Evolutionary conservation across 2,797 vertebrate species (phyloP).

Genomic region (Parotocinclus haroldoi): DNA sequence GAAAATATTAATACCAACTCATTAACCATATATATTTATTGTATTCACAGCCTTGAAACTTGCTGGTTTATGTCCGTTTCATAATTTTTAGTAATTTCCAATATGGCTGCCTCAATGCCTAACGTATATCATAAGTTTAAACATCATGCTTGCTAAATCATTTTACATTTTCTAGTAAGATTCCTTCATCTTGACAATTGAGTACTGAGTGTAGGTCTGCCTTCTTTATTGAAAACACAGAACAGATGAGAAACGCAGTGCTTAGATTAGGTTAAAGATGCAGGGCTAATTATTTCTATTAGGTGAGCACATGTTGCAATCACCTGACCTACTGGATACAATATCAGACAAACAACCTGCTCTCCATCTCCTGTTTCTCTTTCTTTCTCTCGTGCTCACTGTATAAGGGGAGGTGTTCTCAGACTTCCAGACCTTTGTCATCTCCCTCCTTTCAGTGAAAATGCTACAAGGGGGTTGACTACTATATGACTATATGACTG

Average conservation of each 20-base stretch:
- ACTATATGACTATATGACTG: conserved; percentile 43
- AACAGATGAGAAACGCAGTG: conserved; percentile 21
- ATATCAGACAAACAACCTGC: conserved; percentile 50
- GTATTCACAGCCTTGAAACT: too few species aligned
- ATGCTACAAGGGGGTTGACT: conserved; percentile 59
- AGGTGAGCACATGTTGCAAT: conserved; percentile 54
- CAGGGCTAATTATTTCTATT: conserved; percentile 61
- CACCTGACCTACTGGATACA: conserved; percentile 49
- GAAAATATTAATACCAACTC: too few species aligned
- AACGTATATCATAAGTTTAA: too few species aligned
- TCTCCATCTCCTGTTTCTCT: conserved; percentile 22
- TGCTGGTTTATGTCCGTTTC: too few species aligned
- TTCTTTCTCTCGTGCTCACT: conserved; percentile 33
- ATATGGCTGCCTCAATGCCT: too few species aligned
- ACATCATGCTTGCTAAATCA: too few species aligned
- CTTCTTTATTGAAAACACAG: too few species aligned
- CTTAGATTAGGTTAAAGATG: conserved; percentile 59
- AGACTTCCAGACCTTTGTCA: conserved; percentile 3
- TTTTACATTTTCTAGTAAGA: too few species aligned
- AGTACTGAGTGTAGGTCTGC: too few species aligned
- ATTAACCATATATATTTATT: too few species aligned
- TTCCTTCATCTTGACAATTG: too few species aligned
- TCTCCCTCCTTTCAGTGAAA: conserved; percentile 54
- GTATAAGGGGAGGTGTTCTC: conserved; percentile 21
- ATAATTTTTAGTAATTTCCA: too few species aligned